phyloP scores from a whole-genome alignment of 2,113 vertebrate genomes.

The Alethe diademata region DNA sequence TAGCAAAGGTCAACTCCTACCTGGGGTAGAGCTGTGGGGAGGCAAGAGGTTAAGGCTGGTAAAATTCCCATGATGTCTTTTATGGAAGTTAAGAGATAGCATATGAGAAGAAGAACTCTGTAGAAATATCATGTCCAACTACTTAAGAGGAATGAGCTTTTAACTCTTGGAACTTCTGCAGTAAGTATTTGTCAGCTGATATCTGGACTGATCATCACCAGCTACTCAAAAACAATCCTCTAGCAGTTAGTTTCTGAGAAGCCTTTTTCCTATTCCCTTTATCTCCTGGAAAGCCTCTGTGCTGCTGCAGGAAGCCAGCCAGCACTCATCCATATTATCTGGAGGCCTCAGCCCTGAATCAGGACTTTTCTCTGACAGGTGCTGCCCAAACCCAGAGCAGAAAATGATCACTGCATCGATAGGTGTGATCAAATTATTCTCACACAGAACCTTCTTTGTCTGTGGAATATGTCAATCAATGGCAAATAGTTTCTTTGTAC shows the following conservation, averaged over 20 bases:
- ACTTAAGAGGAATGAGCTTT: constrained; percentile 28
- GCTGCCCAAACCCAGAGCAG: neutral
- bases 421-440: neutral
- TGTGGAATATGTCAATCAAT: constrained; percentile 16
- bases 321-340: neutral
- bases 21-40: constrained; percentile 35
- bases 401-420: neutral
- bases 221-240: constrained; percentile 4
- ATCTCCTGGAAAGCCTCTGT: neutral
- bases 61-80: constrained; percentile 21
- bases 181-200: constrained; percentile 20
- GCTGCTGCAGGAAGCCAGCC: neutral
- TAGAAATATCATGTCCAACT: neutral
- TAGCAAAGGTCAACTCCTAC: constrained; percentile 53
- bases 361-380: neutral
- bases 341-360: neutral
- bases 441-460: neutral
- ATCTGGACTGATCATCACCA: neutral
- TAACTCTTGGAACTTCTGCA: neutral
- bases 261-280: neutral
- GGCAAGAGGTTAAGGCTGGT: constrained; percentile 45
- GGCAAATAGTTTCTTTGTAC: neutral
- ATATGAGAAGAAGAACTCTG: neutral
- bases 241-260: neutral
- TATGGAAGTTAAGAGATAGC: neutral